Evolutionary conservation across 2,797 vertebrate genomes (phyloP).

Genomic region (Microchirus variegatus): DNA sequence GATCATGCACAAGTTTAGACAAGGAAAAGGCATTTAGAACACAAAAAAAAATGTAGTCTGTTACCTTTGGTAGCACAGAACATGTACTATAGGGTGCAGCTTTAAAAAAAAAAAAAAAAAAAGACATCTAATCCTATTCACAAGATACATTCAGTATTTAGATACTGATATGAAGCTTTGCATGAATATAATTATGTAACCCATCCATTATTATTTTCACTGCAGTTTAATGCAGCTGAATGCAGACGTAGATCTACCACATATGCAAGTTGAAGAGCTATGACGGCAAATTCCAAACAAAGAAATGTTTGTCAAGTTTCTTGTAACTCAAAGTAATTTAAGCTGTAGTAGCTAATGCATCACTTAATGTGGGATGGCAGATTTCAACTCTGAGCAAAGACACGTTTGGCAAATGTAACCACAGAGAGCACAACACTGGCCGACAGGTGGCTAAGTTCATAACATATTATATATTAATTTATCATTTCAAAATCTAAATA

Average conservation of each 20-base stretch:
- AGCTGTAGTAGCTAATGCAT: conserved; percentile 21
- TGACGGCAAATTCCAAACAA: conserved; percentile 17
- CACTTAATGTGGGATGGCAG: conserved; percentile 1
- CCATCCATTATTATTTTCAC: neutral
- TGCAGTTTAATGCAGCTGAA: conserved; percentile 15
- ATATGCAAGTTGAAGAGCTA: conserved; percentile 7
- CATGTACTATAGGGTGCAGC: conserved; percentile 1
- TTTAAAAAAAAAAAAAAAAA: neutral
- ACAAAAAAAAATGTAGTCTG: conserved; percentile 26
- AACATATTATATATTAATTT: conserved; percentile 10
- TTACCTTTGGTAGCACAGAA: conserved; percentile 55
- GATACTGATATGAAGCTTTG: conserved; percentile 24
- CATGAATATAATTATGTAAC: conserved; percentile 18
- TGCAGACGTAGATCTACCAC: conserved; percentile 14
- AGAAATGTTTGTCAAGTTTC: conserved; percentile 9
- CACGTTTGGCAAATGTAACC: conserved; percentile 7
- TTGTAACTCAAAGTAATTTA: conserved; percentile 18
- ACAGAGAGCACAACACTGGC: conserved; percentile 12
- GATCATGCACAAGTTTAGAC: conserved; percentile 49
- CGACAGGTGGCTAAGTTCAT: neutral
- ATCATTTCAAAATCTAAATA: conserved; percentile 9
- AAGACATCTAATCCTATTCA: conserved; percentile 2
- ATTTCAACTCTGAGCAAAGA: conserved; percentile 11
- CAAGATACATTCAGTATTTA: conserved; percentile 13
- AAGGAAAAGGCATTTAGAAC: conserved; percentile 39